A percentile compares a stretch with the other conserved stretches of the same genome.
These are phyloP conservation scores for Coracopsis vasa DNA, from an alignment of 2,113 vertebrate genomes.

Conservation along the genomic window DNA sequence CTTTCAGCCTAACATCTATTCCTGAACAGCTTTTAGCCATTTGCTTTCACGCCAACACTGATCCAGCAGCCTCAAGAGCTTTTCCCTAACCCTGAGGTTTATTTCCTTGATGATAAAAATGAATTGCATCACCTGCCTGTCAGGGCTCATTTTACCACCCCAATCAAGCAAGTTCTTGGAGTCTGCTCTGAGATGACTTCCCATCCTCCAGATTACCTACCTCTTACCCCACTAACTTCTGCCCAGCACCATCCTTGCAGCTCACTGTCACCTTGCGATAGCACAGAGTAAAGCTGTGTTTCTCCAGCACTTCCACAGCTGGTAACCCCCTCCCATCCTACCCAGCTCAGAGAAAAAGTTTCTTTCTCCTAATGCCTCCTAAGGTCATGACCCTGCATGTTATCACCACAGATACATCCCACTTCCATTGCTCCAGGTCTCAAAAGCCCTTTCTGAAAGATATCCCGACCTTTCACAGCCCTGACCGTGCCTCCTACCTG, in stretches of 20 bases:
- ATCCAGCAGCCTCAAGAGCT: slow-evolving; percentile 35
- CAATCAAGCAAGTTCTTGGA: not conserved
- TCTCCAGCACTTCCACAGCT: not conserved
- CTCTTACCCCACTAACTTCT: not conserved
- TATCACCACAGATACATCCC: accelerated
- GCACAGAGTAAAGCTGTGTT: not conserved
- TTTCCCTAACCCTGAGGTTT: slow-evolving; percentile 3
- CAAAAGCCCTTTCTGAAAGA: not conserved
- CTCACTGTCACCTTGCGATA: not conserved
- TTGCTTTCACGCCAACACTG: slow-evolving; percentile 42
- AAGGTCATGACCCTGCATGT: not conserved
- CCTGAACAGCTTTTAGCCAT: slow-evolving; percentile 15
- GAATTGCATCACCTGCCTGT: not conserved
- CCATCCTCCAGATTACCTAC: not conserved
- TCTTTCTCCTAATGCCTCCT: not conserved
- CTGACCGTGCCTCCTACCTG: accelerated
- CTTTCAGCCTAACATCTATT: not conserved
- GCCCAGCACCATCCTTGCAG: not conserved
- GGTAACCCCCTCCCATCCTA: not conserved
- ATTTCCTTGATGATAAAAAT: not conserved
- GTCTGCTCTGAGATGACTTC: not conserved
- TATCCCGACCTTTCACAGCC: not conserved
- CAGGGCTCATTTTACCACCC: not conserved
- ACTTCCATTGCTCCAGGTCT: not conserved
- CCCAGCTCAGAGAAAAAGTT: not conserved